These are phyloP conservation scores for Odocoileus virginianus DNA, from an alignment of 2,113 vertebrate species.

Conservation along the genomic window DNA sequence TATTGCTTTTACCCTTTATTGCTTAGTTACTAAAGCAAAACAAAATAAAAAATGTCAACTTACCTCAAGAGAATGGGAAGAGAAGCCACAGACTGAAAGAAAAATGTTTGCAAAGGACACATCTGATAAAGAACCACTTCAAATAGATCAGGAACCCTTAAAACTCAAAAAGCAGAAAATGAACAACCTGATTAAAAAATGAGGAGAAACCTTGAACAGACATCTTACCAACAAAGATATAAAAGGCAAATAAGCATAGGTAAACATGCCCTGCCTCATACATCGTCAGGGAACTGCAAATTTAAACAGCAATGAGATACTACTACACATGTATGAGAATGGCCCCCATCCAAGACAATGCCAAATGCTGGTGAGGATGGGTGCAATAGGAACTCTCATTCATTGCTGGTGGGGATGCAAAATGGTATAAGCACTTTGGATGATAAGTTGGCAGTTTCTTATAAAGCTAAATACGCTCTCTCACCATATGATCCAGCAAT, in stretches of 20 bases:
- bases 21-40: background rate
- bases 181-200: background rate
- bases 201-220: background rate
- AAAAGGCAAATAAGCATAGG: background rate
- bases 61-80: background rate
- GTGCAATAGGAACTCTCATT: background rate
- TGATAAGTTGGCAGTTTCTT: background rate
- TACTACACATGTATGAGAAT: background rate
- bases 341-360: background rate
- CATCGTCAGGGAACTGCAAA: background rate
- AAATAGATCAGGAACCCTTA: background rate
- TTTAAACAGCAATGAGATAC: background rate
- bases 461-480: background rate
- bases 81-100: background rate
- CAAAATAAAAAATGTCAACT: background rate
- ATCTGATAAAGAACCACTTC: background rate
- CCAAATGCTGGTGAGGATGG: background rate
- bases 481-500: background rate
- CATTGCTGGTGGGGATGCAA: background rate
- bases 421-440: background rate
- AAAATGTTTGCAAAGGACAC: conserved; percentile 13
- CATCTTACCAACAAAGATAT: background rate
- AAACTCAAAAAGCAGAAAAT: background rate
- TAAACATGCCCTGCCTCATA: background rate
- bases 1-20: background rate